Evolutionary conservation across 2,888 invertebrate species (phyloP).

Genomic region (Diaperis boleti): DNA sequence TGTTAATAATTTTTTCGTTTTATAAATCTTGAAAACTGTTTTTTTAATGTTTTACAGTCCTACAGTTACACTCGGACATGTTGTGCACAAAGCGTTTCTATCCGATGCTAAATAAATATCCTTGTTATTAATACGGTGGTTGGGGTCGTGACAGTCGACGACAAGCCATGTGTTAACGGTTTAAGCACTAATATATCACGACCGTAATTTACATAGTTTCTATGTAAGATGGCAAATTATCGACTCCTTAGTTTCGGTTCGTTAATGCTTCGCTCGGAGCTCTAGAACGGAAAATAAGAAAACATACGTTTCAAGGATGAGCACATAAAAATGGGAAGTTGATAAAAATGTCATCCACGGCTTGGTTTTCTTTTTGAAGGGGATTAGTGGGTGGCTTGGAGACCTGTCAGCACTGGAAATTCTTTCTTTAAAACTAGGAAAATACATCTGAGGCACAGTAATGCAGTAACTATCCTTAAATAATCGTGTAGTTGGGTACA

Average conservation of each 20-base stretch:
- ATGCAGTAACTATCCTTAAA: too few species aligned
- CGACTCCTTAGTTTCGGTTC: slow-evolving; percentile 29
- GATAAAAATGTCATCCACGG: not conserved
- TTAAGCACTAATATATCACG: slow-evolving; percentile 7
- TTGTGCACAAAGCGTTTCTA: too few species aligned
- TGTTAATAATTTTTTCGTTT: too few species aligned
- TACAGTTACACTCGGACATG: too few species aligned
- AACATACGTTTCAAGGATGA: not conserved
- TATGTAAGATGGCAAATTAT: slow-evolving; percentile 22
- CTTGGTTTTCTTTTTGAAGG: not conserved
- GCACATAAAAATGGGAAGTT: not conserved
- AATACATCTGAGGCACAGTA: not conserved
- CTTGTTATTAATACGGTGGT: not conserved
- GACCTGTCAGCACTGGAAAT: not conserved
- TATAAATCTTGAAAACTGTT: too few species aligned
- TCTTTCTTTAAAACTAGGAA: not conserved
- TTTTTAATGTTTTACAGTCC: too few species aligned
- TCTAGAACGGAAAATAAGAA: slow-evolving; percentile 15
- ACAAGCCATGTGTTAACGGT: slow-evolving; percentile 6
- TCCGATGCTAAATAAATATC: too few species aligned
- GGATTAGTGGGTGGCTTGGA: not conserved
- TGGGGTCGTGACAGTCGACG: not conserved
- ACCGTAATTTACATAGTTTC: slow-evolving; percentile 20
- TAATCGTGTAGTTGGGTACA: too few species aligned
- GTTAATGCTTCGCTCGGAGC: slow-evolving; percentile 14